These are phyloP conservation scores for Epinephelus malabaricus DNA, from an alignment of 2,797 vertebrate genomes.

Conservation along the genomic window DNA sequence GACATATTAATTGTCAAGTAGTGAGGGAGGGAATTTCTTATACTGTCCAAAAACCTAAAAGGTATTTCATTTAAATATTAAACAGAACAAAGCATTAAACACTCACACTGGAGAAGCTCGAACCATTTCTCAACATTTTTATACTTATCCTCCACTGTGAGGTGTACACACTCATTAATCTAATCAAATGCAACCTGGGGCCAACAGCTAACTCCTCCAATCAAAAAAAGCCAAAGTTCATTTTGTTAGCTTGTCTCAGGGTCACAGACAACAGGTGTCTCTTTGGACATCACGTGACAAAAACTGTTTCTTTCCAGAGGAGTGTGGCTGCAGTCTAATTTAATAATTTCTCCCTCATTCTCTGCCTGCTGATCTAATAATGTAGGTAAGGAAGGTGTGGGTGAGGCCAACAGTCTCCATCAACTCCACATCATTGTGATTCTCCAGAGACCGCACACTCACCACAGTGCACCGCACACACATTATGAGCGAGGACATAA, in stretches of 20 bases:
- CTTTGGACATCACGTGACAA: background rate
- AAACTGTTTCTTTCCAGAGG: background rate
- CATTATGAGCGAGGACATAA: constrained; percentile 1
- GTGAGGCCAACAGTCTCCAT: background rate
- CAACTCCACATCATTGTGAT: constrained; percentile 4
- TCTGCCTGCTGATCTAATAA: constrained; percentile 16
- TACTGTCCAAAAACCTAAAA: background rate
- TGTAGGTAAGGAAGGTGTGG: background rate
- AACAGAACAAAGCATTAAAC: no score
- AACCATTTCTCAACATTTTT: no score
- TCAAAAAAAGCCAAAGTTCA: background rate
- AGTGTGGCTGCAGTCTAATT: background rate
- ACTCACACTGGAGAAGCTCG: no score
- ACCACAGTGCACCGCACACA: background rate
- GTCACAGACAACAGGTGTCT: background rate
- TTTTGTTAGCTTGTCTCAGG: background rate
- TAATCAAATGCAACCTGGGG: background rate
- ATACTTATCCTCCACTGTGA: no score
- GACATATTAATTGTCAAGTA: background rate
- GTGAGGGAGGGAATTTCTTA: background rate
- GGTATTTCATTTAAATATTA: background rate
- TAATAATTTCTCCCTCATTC: background rate
- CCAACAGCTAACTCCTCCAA: background rate
- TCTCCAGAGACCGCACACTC: background rate
- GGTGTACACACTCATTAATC: no score